These are phyloP conservation scores for Idaea dimidiata DNA, from an alignment of 2,888 invertebrate genomes.

Conservation along the genomic window DNA sequence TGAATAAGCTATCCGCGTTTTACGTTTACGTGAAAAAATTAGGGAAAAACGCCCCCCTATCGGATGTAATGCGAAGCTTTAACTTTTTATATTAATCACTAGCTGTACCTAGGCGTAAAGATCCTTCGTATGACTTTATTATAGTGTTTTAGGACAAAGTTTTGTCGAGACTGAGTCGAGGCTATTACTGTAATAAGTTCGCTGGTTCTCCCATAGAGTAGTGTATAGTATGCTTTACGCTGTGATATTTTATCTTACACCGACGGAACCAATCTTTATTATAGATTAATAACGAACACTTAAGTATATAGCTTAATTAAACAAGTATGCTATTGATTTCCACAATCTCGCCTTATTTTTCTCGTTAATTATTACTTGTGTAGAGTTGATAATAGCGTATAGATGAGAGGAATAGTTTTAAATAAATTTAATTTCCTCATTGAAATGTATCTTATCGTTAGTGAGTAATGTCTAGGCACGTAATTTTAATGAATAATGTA, in stretches of 20 bases:
- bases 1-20: too few relatives aligned
- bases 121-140: too few relatives aligned
- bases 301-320: slow-evolving; percentile 54
- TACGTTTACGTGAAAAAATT: too few relatives aligned
- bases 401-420: slow-evolving; percentile 39
- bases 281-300: slow-evolving; percentile 55
- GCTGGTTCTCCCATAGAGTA: background rate
- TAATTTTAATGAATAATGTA: slow-evolving; percentile 67
- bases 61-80: too few relatives aligned
- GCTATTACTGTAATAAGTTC: background rate
- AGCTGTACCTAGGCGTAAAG: too few relatives aligned
- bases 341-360: slow-evolving; percentile 52
- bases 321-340: slow-evolving; percentile 48
- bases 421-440: slow-evolving; percentile 41
- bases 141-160: background rate
- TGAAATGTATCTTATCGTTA: slow-evolving; percentile 44
- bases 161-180: background rate
- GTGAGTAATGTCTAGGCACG: slow-evolving; percentile 58
- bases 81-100: too few relatives aligned
- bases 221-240: slow-evolving; percentile 38
- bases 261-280: slow-evolving; percentile 67
- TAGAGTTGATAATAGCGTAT: slow-evolving; percentile 42
- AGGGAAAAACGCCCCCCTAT: too few relatives aligned
- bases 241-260: slow-evolving; percentile 43
- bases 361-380: slow-evolving; percentile 39